Evolutionary conservation across 2,797 vertebrate species (phyloP), one percentile per base, ranked within the genome.

Genomic region (Presbytis comata): DNA sequence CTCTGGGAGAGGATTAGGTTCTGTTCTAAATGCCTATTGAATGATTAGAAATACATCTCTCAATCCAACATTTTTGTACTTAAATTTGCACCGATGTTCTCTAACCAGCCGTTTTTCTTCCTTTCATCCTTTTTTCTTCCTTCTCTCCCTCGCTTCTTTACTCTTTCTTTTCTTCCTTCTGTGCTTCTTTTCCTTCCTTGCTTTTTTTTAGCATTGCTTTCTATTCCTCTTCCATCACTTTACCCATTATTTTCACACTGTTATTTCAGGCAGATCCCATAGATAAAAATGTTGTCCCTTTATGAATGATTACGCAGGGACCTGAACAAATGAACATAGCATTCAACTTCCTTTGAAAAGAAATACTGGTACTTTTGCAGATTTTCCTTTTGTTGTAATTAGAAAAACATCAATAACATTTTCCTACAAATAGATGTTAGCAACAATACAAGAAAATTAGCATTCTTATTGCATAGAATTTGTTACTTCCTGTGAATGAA

Each of bases 401-500:
- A 89, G 75, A 59, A 89, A 96, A 95, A 50, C n/a, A 74, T 1
- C 7, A 7, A 16, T 36, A 86, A 8, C 22, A 30, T 91, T 81
- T 86, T 78, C 33, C n/a, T 82, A 21, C 12, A 96, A 85, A 89
- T 72, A 89, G 24, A 26, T 46, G 59, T 84, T 55, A 76, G 55
- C 75, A 78, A 33, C 21, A 81, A 24, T 67, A 36, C 70, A 44
- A 83, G 12, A 93, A 89, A n/a, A 83, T 92, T 82, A 89, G 46
- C 33, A 86, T 93, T 92, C n/a, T 72, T 74, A 41, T 46, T 64
- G 59, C 48, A 57, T 85, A 89, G 8, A 84, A n/a, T 89, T 41
- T 82, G 28, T 85, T 86, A 89, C 22, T 93, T 89, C n/a, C 22
- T 22, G 17, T 89, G 39, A 67, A 91, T 90, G 39, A 83, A 53